Conservation (phyloP, 2,888 invertebrate genomes). For the Teinopalpus imperialis region DNA sequence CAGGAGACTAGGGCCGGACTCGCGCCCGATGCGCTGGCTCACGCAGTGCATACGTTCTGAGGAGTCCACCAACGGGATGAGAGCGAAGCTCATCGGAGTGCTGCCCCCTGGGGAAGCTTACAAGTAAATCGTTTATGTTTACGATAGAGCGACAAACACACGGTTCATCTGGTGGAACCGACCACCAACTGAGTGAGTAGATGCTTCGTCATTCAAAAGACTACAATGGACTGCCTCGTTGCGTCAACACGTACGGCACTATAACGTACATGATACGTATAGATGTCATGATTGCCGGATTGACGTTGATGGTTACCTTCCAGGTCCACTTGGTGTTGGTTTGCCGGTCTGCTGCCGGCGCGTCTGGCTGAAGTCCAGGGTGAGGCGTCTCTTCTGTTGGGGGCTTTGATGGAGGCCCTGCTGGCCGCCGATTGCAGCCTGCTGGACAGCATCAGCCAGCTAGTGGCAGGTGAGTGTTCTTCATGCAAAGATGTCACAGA, state of each 20-base stretch:
- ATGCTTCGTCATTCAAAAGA: too few species aligned
- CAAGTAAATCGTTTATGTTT: constrained; percentile 34
- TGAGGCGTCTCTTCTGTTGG: constrained; percentile 29
- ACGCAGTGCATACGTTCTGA: constrained; percentile 29
- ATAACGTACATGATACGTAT: too few species aligned
- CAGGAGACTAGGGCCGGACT: constrained; percentile 27
- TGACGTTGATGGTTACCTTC: too few species aligned
- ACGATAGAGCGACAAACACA: too few species aligned
- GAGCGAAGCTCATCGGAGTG: constrained; percentile 39
- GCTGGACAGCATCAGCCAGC: constrained; percentile 41
- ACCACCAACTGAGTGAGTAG: too few species aligned
- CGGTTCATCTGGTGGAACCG: too few species aligned
- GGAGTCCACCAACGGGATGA: constrained; percentile 32
- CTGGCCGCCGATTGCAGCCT: constrained; percentile 34
- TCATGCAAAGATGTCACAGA: too few species aligned
- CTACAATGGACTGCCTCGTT: too few species aligned
- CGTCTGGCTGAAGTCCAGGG: constrained; percentile 42
- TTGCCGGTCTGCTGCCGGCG: constrained; percentile 35
- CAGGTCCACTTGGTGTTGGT: constrained; percentile 7
- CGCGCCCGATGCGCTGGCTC: constrained; percentile 44
- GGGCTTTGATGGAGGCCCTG: constrained; percentile 44
- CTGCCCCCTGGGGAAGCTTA: constrained; percentile 43
- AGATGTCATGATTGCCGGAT: too few species aligned
- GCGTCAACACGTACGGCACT: too few species aligned
- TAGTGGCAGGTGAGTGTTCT: constrained; percentile 43